phyloP scores from a whole-genome alignment of 2,797 vertebrate genomes.

The Diceros bicornis region DNA sequence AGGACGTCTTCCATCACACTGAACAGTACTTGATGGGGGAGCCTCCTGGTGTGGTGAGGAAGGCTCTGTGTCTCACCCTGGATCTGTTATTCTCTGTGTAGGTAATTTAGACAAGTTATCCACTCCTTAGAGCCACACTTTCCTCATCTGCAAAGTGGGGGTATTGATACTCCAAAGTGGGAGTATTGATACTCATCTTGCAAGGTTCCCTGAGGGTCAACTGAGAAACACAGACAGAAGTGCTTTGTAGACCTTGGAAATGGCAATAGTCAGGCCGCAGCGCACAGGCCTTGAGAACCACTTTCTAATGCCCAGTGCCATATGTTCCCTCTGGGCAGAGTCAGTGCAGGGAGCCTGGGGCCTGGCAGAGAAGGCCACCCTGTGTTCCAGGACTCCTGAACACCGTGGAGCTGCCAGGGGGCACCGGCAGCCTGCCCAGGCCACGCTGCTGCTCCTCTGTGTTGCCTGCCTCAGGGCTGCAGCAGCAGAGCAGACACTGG shows the following conservation, averaged over 20 bases:
- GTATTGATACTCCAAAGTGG: neutral
- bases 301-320: neutral
- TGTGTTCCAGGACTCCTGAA: neutral
- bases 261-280: neutral
- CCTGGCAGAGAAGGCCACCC: neutral
- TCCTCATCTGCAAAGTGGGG: neutral
- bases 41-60: neutral
- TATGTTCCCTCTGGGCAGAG: neutral
- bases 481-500: neutral
- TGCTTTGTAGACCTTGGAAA: neutral
- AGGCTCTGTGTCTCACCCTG: neutral
- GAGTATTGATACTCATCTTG: neutral
- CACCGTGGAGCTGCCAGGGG: neutral
- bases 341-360: neutral
- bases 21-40: neutral
- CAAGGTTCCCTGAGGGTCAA: neutral
- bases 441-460: accelerated
- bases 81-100: neutral
- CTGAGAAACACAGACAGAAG: neutral
- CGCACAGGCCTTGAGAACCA: accelerated
- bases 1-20: neutral
- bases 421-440: neutral
- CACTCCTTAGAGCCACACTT: neutral
- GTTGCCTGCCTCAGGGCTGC: neutral
- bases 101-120: neutral